Base-by-base conservation (phyloP, 1,140 invertebrate genomes). In the Mamestra configurata region DNA sequence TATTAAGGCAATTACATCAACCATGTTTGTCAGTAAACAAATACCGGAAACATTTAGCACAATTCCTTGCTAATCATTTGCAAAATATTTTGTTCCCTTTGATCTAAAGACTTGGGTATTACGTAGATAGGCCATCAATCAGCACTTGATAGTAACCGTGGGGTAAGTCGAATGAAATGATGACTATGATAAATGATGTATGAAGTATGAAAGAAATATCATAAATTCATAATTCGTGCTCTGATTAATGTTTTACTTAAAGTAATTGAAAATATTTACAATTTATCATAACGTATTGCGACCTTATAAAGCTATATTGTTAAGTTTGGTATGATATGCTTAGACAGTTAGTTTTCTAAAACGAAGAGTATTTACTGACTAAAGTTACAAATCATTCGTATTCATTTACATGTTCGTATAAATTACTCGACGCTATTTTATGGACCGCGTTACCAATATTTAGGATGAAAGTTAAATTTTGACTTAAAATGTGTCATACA, bases 241-340 rank as follows among this genome's bases (percentile, higher is more conserved):
- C n/a, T n/a, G 22, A 46, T 70, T 43, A 27, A 51, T 37, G 10
- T 64, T 40, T 61, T 11, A 43, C 61, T 40, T 57, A 24, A 57
- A 75, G 55, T 55, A 49, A 80, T 61, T 79, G 68, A 49, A 79
- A 82, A 46, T 80, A 84, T 82, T 71, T 84, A 88, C 83, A 88
- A 75, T 79, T 79, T 77, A 46, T 57, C 22, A 59, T 64, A 64
- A 40, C 35, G 59, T 40, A 40, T 64, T 64, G 59, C 59, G 59
- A 64, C 35, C 53, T 79, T 75, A 80, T 84, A 82, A 83, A 85
- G 83, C 82, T 86, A 87, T 76, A 22, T 61, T 61, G 76, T 88
- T 89, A 75, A 84, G 87, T 89, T 89, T 89, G 87, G 87, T 87
- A 83, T 84, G 70, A 77, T 82, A 83, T 80, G 68, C 49, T 66